Base-by-base conservation (phyloP, 2,113 vertebrate genomes). In the Pardalotus punctatus region DNA sequence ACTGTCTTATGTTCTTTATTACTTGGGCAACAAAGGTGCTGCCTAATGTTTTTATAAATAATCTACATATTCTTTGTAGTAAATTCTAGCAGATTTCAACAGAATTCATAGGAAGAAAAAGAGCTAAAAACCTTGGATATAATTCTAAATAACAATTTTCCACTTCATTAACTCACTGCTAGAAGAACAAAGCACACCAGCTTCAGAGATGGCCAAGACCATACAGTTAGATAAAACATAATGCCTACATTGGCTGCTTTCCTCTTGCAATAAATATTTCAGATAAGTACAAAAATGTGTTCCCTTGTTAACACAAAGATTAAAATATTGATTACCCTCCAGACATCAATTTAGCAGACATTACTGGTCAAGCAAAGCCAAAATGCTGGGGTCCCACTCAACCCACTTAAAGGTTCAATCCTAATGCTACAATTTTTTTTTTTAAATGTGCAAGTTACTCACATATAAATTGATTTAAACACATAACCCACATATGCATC, bases 161-260 rank as follows among this genome's bases (percentile, higher is more conserved):
- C 33, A n/a, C 31, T 43, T 64, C 11, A 28, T 70, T 78, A 64
- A 50, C 35, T 58, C 71, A 9, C 56, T 70, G 72, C 47, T 51
- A 23, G 42, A 53, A 88, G 64, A 83, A 50, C 42, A 86, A 90
- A 93, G 31, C 31, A 22, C 60, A 65, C 5, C 51, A 78, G 33
- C 67, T 64, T 43, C 45, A 88, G 53, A 35, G 78, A 29, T 38
- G 38, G 58, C 47, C 64, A 33, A 12, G 72, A 45, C 33, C 14
- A 2, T 5, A n/a, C 33, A 74, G 29, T 31, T 60, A 47, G 28
- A 53, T 35, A 40, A 48, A 71, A 53, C 43, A 40, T 11, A 90
- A 66, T 0, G 3, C 28, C 48, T 48, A 28, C 18, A 19, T 0
- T 1, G 1, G 24, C 15, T 31, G 38, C 43, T 72, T 65, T 84